Evolutionary conservation across 2,797 vertebrate species (phyloP).

Genomic region (Centropyge bicolor): DNA sequence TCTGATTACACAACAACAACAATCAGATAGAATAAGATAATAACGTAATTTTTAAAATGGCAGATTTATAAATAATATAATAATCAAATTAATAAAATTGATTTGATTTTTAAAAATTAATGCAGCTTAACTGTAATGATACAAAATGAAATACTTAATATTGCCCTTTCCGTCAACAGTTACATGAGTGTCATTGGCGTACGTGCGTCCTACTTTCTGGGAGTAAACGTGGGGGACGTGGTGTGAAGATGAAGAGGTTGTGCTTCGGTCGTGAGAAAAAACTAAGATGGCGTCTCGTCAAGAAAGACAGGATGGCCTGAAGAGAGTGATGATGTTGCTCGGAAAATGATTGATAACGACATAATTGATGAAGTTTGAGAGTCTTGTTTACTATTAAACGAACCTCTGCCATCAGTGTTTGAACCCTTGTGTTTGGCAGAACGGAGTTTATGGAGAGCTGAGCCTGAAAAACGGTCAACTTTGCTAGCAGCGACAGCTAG

Average conservation of each 20-base stretch:
- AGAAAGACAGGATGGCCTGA: slow-evolving; percentile 85
- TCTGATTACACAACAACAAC: too few relatives aligned
- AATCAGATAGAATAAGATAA: background rate
- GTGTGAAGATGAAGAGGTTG: slow-evolving; percentile 75
- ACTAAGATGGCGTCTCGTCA: slow-evolving; percentile 89
- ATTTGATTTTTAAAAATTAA: background rate
- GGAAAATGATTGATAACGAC: slow-evolving; percentile 76
- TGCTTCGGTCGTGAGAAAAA: slow-evolving; percentile 88
- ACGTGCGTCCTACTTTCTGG: slow-evolving; percentile 77
- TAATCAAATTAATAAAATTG: too few relatives aligned
- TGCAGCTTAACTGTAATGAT: background rate
- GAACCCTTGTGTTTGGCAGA: slow-evolving; percentile 33
- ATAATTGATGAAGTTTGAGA: slow-evolving; percentile 57
- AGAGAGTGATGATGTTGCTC: slow-evolving; percentile 76
- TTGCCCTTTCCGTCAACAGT: background rate
- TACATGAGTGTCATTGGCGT: slow-evolving; percentile 40
- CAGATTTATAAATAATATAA: too few relatives aligned
- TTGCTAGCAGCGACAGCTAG: slow-evolving; percentile 75
- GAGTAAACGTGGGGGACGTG: slow-evolving; percentile 68
- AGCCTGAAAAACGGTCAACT: slow-evolving; percentile 74
- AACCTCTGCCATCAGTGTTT: slow-evolving; percentile 26
- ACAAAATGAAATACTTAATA: too few relatives aligned
- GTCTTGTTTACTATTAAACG: slow-evolving; percentile 41
- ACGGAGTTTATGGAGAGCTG: slow-evolving; percentile 65
- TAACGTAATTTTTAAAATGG: too few relatives aligned